Base-by-base conservation (phyloP, 2,797 vertebrate genomes). In the Enteromius treurensis region DNA sequence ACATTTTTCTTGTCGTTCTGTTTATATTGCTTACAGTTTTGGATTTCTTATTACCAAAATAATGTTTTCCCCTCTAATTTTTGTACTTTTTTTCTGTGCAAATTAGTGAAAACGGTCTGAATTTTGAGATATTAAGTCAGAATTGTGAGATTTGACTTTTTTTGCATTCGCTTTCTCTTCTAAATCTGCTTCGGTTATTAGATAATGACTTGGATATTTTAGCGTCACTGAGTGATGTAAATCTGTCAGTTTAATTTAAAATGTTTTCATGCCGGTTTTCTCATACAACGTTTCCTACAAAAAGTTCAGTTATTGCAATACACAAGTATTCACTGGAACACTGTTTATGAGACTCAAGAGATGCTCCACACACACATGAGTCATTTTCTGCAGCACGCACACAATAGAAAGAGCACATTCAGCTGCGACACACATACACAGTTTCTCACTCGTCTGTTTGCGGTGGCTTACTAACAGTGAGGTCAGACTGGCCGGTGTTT, bases 391-490 rank as follows among this genome's bases (percentile, higher is more conserved):
- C 74, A 49, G 21, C 47, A 77, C 65, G 81, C 49, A 78, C 34
- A 77, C 81, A 77, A 75, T 55, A 79, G 32, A 65, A 40, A 69
- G 19, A 47, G 45, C 74, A 65, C 84, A 79, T 34, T 77, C 26
- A 73, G 60, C 23, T 21, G 70, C 1, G 5, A 49, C 45, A 45
- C 34, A 51, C 47, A 71, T 34, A 71, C 65, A 32, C 55, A 14
- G 65, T 80, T 70, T 84, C 81, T 70, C 58, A 79, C 79, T 87
- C 34, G 68, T 89, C 81, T 89, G 83, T 85, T 86, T 84, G 81
- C 37, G 85, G 83, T 83, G 79, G 70, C 80, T 88, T 84, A 75
- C 77, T 85, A 85, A 85, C 75, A 58, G 70, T 82, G 47, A 85
- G 76, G 76, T 89, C 85, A 86, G 81, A 42, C 68, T 73, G 34